Percentiles rank a stretch among this genome's conserved stretches.
These are phyloP conservation scores for Myocastor coypus DNA, from an alignment of 2,113 vertebrate genomes.

Conservation along the genomic window DNA sequence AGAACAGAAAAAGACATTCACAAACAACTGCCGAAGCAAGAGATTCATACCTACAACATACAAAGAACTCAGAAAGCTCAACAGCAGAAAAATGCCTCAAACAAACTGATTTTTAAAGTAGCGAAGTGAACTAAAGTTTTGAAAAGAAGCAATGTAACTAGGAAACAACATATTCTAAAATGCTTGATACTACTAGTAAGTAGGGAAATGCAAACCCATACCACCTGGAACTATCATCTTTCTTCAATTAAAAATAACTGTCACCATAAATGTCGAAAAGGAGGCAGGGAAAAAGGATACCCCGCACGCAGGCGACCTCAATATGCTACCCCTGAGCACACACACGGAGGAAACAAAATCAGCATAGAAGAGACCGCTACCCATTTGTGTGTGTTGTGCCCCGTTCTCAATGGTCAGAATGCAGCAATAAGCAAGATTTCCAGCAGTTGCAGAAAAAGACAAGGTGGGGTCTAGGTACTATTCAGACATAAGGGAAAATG, in stretches of 20 bases:
- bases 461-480: too few species aligned
- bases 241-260: not conserved
- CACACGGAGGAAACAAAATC: not conserved
- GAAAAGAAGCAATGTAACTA: not conserved
- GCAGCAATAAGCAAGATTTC: not conserved
- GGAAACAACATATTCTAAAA: not conserved
- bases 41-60: not conserved
- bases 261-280: not conserved
- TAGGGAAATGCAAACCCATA: not conserved
- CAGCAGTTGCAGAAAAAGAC: too few species aligned
- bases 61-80: not conserved
- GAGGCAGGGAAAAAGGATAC: not conserved
- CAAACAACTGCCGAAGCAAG: not conserved
- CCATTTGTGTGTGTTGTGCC: not conserved
- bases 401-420: not conserved
- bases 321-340: too few species aligned
- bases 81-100: not conserved
- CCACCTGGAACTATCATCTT: not conserved
- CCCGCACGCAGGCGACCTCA: not conserved
- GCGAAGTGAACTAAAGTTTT: not conserved
- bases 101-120: not conserved
- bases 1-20: not conserved
- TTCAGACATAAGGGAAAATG: too few species aligned
- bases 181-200: not conserved
- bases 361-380: too few species aligned